phyloP scores from a whole-genome alignment of 53 echinoderm and acorn worm genomes.

The Temnopleurus reevesii region DNA sequence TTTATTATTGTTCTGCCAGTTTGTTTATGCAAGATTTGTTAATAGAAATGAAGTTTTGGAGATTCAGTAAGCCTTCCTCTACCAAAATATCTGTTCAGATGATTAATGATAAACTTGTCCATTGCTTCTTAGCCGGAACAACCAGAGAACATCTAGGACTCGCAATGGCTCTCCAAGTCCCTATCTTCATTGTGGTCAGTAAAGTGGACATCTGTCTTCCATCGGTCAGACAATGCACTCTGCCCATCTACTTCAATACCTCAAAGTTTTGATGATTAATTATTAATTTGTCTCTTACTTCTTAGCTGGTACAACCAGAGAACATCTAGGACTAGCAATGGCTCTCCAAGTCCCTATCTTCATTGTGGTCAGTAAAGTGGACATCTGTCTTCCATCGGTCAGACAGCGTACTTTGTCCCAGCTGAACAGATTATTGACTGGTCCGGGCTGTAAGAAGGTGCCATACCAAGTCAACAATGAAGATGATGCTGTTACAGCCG shows the following conservation, averaged over 20 bases:
- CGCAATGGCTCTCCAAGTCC: conserved; percentile 92
- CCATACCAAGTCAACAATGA: conserved; percentile 71
- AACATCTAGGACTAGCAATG: conserved; percentile 92
- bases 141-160: conserved; percentile 92
- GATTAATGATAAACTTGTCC: background rate
- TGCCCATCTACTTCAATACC: background rate
- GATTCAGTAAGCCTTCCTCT: no score
- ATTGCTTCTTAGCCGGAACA: conserved; percentile 68
- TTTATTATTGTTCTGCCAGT: no score
- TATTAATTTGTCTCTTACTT: background rate
- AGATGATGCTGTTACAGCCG: conserved; percentile 88
- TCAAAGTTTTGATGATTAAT: background rate
- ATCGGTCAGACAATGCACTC: conserved; percentile 69
- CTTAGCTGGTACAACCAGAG: conserved; percentile 86
- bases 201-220: conserved; percentile 86
- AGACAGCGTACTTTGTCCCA: conserved; percentile 68
- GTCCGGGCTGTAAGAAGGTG: conserved; percentile 83
- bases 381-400: conserved; percentile 71
- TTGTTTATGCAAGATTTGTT: no score
- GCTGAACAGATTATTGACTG: conserved; percentile 70
- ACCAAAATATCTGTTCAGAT: no score
- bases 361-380: conserved; percentile 92
- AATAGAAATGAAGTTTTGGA: no score
- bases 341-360: conserved; percentile 94
- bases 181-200: conserved; percentile 91